A percentile compares a stretch with the other conserved stretches of the same genome.
phyloP scores from a whole-genome alignment of 2,113 vertebrate species.

The Oncorhynchus nerka region DNA sequence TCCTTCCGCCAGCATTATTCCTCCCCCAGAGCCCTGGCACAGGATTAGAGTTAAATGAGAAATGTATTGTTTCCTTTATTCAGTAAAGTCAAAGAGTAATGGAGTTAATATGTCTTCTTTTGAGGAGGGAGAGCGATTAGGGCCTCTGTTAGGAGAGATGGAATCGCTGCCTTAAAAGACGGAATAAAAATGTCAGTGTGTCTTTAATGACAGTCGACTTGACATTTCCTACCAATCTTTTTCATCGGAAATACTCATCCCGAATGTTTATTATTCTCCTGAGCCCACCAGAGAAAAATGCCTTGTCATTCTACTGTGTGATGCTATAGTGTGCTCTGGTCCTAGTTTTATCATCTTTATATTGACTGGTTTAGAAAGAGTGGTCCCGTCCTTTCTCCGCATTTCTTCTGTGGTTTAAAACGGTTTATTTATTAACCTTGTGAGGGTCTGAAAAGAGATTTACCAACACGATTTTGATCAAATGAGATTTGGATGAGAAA shows the following conservation, averaged over 20 bases:
- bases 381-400: background rate
- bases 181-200: constrained; percentile 68
- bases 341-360: background rate
- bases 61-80: constrained; percentile 69
- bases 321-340: constrained; percentile 15
- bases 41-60: constrained; percentile 60
- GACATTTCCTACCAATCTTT: constrained; percentile 64
- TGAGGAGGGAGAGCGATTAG: constrained; percentile 57
- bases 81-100: constrained; percentile 67
- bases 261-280: constrained; percentile 18
- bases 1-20: constrained; percentile 44
- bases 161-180: constrained; percentile 61
- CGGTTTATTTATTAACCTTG: background rate
- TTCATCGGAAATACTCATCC: constrained; percentile 39
- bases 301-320: constrained; percentile 26
- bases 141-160: constrained; percentile 50
- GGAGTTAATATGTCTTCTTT: constrained; percentile 66
- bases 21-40: constrained; percentile 46
- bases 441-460: background rate
- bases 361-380: background rate
- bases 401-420: background rate
- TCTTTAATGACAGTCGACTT: constrained; percentile 63
- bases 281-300: constrained; percentile 35
- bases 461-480: background rate
- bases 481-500: background rate